Percentiles rank a stretch among this genome's conserved stretches.
Conservation (phyloP, 2,888 invertebrate genomes). For the Neelides folsomi region DNA sequence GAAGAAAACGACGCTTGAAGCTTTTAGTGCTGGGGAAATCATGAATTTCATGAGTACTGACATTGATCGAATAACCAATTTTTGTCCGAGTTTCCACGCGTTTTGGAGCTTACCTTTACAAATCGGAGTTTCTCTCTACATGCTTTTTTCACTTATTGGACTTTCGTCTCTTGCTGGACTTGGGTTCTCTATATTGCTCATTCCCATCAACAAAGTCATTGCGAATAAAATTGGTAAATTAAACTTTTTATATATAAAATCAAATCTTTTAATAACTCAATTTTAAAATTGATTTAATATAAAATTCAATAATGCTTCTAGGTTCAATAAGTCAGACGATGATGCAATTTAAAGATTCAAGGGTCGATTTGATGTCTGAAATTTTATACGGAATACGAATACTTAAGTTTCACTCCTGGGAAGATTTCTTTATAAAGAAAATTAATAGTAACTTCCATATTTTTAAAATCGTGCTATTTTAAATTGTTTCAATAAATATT, state of each 20-base stretch:
- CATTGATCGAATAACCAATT: constrained; percentile 85
- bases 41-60: constrained; percentile 96
- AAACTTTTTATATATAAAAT: not conserved
- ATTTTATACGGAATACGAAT: constrained; percentile 72
- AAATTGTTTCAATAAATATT: constrained; percentile 1
- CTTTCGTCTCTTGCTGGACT: constrained; percentile 82
- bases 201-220: constrained; percentile 82
- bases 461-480: too few species aligned
- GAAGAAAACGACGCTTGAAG: constrained; percentile 38
- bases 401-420: constrained; percentile 89
- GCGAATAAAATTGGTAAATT: constrained; percentile 68
- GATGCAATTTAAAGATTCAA: constrained; percentile 80
- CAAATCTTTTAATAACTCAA: not conserved
- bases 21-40: constrained; percentile 63
- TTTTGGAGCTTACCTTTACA: constrained; percentile 93
- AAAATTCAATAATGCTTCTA: too few species aligned
- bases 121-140: constrained; percentile 40
- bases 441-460: constrained; percentile 26
- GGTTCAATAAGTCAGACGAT: constrained; percentile 54
- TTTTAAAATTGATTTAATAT: too few species aligned
- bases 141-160: constrained; percentile 73
- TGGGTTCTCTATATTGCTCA: constrained; percentile 66
- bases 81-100: constrained; percentile 89
- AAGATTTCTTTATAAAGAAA: constrained; percentile 37
- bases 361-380: constrained; percentile 78